Conservation (phyloP, 2,797 vertebrate species). For the Coendou prehensilis region DNA sequence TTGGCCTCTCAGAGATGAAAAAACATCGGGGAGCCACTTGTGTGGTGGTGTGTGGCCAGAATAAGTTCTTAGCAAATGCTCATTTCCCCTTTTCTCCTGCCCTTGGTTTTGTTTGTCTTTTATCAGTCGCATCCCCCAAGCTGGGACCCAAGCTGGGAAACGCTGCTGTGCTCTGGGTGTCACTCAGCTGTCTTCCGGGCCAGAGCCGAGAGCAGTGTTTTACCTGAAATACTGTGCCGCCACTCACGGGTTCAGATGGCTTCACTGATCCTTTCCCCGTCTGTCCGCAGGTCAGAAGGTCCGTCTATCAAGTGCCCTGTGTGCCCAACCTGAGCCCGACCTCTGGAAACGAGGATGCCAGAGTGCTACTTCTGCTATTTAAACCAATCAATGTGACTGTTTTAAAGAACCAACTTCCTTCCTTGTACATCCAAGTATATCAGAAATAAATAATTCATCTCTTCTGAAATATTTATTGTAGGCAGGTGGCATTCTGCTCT, state of each 20-base stretch:
- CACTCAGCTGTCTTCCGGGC: conserved; percentile 28
- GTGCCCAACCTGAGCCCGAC: conserved; percentile 50
- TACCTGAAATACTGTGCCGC: conserved; percentile 35
- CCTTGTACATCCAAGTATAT: conserved; percentile 71
- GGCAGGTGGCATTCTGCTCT: conserved; percentile 59
- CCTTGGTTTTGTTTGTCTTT: background rate
- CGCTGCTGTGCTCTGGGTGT: background rate
- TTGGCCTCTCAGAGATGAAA: background rate
- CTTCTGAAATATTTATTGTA: conserved; percentile 71
- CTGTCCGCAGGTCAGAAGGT: conserved; percentile 58
- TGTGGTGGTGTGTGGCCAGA: background rate
- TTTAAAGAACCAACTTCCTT: conserved; percentile 69
- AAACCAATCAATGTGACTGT: conserved; percentile 58
- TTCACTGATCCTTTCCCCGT: conserved; percentile 71
- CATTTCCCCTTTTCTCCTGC: background rate
- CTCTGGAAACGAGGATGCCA: conserved; percentile 44
- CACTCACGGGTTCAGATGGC: background rate
- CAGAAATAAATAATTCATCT: conserved; percentile 79
- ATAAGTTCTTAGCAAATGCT: background rate
- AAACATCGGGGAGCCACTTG: background rate
- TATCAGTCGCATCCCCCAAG: background rate
- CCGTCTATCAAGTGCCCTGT: conserved; percentile 16
- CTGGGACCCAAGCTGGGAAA: background rate
- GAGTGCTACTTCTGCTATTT: conserved; percentile 67
- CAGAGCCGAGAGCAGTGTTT: conserved; percentile 63